phyloP scores from a whole-genome alignment of 2,113 vertebrate genomes.

The Nymphicus hollandicus region DNA sequence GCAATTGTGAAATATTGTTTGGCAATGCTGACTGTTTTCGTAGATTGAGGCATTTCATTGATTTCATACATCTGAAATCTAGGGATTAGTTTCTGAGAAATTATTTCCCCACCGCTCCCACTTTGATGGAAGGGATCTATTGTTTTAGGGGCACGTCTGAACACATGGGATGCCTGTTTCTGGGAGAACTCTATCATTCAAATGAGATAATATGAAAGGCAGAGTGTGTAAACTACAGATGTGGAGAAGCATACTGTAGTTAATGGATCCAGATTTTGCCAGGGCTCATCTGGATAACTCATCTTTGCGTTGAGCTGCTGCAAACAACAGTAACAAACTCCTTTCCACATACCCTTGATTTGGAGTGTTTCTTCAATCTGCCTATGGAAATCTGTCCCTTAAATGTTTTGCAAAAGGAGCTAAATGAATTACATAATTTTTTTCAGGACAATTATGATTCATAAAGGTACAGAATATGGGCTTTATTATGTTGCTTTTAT shows the following conservation, averaged over 20 bases:
- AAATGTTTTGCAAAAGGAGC: background rate
- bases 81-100: constrained; percentile 51
- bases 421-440: background rate
- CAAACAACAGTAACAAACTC: background rate
- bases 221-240: constrained; percentile 20
- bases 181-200: constrained; percentile 38
- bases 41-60: background rate
- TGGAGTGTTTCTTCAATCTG: background rate
- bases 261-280: constrained; percentile 35
- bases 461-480: background rate
- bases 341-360: background rate
- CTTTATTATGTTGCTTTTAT: constrained; percentile 9
- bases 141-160: constrained; percentile 29
- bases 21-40: background rate
- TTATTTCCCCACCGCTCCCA: constrained; percentile 10
- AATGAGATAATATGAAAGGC: constrained; percentile 38
- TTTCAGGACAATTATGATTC: background rate
- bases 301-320: background rate
- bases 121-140: constrained; percentile 49
- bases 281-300: constrained; percentile 1
- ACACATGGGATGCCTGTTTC: constrained; percentile 25
- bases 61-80: constrained; percentile 56
- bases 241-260: background rate
- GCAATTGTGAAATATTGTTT: background rate
- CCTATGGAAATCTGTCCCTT: background rate